These are phyloP conservation scores for Siniperca obscura DNA, from an alignment of 2,797 vertebrate species.

Conservation along the genomic window DNA sequence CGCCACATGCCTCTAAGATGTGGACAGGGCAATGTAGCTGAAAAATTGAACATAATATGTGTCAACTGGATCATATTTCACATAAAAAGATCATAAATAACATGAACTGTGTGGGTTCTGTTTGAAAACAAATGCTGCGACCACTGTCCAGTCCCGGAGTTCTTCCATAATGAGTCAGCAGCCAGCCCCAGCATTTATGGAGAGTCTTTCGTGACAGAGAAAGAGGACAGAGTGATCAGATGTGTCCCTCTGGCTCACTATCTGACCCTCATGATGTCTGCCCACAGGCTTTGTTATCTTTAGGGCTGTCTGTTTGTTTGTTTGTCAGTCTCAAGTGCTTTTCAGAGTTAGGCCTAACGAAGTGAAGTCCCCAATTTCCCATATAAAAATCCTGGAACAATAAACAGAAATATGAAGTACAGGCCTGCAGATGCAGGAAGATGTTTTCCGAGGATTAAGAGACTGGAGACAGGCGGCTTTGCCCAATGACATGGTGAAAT, in stretches of 20 bases:
- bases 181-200: slow-evolving; percentile 13
- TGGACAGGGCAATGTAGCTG: slow-evolving; percentile 33
- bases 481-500: slow-evolving; percentile 65
- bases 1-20: slow-evolving; percentile 53
- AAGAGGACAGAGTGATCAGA: slow-evolving; percentile 45
- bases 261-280: slow-evolving; percentile 62
- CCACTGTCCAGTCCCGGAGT: slow-evolving; percentile 23
- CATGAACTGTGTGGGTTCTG: slow-evolving; percentile 34
- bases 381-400: slow-evolving; percentile 76
- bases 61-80: slow-evolving; percentile 53
- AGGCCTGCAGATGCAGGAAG: slow-evolving; percentile 63
- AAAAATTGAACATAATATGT: slow-evolving; percentile 50
- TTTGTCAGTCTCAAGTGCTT: slow-evolving; percentile 79
- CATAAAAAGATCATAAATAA: slow-evolving; percentile 36
- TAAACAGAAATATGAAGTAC: slow-evolving; percentile 79
- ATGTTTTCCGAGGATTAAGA: slow-evolving; percentile 80
- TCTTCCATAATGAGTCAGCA: slow-evolving; percentile 70
- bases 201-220: slow-evolving; percentile 55
- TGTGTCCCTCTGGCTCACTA: slow-evolving; percentile 55
- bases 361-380: slow-evolving; percentile 74
- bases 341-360: slow-evolving; percentile 62
- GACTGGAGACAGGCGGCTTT: slow-evolving; percentile 76
- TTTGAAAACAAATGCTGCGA: slow-evolving; percentile 40
- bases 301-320: slow-evolving; percentile 77
- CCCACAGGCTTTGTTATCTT: slow-evolving; percentile 74